Percentiles rank a stretch among this genome's conserved stretches.
These are phyloP conservation scores for Sterrhoptilus dennistouni DNA, from an alignment of 2,113 vertebrate genomes.

Conservation along the genomic window DNA sequence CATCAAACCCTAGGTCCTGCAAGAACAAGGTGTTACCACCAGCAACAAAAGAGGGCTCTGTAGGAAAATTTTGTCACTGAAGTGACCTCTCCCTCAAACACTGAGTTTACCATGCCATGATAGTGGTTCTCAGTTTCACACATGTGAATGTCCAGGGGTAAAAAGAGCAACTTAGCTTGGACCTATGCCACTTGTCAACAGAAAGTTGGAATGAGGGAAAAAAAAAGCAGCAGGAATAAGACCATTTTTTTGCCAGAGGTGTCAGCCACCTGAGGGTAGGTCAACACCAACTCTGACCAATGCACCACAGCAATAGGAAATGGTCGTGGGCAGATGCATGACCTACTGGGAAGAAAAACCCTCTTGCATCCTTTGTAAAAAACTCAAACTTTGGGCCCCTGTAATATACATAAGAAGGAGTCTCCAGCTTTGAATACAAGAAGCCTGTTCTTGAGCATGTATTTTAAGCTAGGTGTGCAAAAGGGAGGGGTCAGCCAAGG, in stretches of 20 bases:
- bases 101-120: not conserved
- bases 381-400: not conserved
- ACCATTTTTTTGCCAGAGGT: not conserved
- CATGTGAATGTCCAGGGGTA: not conserved
- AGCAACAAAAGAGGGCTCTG: not conserved
- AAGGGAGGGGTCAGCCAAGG: not conserved
- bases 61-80: not conserved
- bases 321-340: rapidly evolving
- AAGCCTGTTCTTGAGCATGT: not conserved
- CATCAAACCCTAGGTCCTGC: not conserved
- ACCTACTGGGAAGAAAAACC: not conserved
- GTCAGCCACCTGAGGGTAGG: not conserved
- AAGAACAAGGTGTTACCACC: not conserved
- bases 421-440: not conserved
- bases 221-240: not conserved
- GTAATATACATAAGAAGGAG: not conserved
- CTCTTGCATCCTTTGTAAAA: not conserved
- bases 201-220: not conserved
- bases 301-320: not conserved
- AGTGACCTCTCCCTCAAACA: not conserved
- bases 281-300: not conserved
- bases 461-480: not conserved
- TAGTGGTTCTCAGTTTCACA: not conserved
- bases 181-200: not conserved
- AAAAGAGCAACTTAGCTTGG: not conserved